Conservation (phyloP, 2,888 invertebrate species). For the Chalcosyrphus nemorum region DNA sequence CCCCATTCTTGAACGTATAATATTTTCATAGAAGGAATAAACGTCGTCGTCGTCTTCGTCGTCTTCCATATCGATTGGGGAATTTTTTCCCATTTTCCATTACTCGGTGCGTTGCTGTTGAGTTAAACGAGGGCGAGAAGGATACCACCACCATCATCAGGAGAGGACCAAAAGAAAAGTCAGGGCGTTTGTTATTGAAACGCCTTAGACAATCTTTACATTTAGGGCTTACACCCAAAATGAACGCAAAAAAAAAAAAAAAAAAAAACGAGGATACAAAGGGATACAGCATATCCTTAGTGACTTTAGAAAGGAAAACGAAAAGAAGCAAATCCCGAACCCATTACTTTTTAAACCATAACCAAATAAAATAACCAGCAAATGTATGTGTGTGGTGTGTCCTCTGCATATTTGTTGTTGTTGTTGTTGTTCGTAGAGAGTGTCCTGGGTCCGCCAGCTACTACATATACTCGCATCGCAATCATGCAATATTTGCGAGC, state of each 20-base stretch:
- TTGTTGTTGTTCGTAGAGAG: background rate
- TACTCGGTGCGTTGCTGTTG: constrained; percentile 66
- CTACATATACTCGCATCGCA: constrained; percentile 31
- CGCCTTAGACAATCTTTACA: constrained; percentile 69
- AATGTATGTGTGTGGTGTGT: constrained; percentile 48
- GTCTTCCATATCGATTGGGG: constrained; percentile 69
- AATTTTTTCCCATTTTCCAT: constrained; percentile 67
- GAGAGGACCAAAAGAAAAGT: constrained; percentile 19
- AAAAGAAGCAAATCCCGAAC: constrained; percentile 64
- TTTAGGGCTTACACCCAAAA: constrained; percentile 40
- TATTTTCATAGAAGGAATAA: constrained; percentile 71
- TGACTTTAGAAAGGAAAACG: constrained; percentile 61
- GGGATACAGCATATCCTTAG: constrained; percentile 53
- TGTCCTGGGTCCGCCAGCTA: constrained; percentile 7
- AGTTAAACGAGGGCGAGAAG: constrained; percentile 51
- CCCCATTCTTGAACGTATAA: constrained; percentile 59
- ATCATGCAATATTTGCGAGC: constrained; percentile 68
- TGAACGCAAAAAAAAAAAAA: background rate
- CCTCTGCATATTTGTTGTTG: constrained; percentile 24
- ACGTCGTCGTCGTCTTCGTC: constrained; percentile 39
- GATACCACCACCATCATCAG: constrained; percentile 31
- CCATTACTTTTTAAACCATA: constrained; percentile 73
- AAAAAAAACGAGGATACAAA: background rate
- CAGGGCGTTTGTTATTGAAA: constrained; percentile 67
- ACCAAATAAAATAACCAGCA: constrained; percentile 65